These are phyloP conservation scores for Prosopocoilus inquinatus DNA, from an alignment of 2,888 invertebrate genomes.

Conservation along the genomic window DNA sequence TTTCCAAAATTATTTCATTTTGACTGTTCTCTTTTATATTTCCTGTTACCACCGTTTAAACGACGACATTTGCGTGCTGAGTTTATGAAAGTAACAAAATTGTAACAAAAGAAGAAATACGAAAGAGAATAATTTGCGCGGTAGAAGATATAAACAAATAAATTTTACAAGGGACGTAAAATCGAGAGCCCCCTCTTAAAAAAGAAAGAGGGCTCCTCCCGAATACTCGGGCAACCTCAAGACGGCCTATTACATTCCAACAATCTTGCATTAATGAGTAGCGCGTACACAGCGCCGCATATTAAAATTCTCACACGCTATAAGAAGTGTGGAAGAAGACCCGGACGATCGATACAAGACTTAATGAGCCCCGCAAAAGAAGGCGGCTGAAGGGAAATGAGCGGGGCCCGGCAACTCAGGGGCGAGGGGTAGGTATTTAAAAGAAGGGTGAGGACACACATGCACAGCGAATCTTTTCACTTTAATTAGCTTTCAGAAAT, in stretches of 20 bases:
- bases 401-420: constrained; percentile 17
- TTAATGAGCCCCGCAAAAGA: constrained; percentile 49
- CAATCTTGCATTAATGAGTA: constrained; percentile 48
- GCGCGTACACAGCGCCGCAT: constrained; percentile 46
- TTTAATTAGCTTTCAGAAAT: constrained; percentile 22
- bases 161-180: neutral
- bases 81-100: neutral
- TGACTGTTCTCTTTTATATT: too few relatives aligned
- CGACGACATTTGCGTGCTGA: neutral
- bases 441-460: constrained; percentile 29
- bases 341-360: constrained; percentile 45
- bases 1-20: too few relatives aligned
- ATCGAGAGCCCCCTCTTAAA: neutral
- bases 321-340: constrained; percentile 44
- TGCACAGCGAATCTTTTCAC: constrained; percentile 18
- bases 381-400: constrained; percentile 42
- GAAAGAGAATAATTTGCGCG: neutral
- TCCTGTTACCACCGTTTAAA: too few relatives aligned
- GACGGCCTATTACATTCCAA: constrained; percentile 41
- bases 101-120: too few relatives aligned
- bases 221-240: constrained; percentile 25
- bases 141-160: neutral
- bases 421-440: constrained; percentile 25
- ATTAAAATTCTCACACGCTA: constrained; percentile 49
- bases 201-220: neutral